A percentile compares a stretch with the other conserved stretches of the same genome.
phyloP scores from a whole-genome alignment of 2,113 vertebrate species.

The Nipponia nippon region DNA sequence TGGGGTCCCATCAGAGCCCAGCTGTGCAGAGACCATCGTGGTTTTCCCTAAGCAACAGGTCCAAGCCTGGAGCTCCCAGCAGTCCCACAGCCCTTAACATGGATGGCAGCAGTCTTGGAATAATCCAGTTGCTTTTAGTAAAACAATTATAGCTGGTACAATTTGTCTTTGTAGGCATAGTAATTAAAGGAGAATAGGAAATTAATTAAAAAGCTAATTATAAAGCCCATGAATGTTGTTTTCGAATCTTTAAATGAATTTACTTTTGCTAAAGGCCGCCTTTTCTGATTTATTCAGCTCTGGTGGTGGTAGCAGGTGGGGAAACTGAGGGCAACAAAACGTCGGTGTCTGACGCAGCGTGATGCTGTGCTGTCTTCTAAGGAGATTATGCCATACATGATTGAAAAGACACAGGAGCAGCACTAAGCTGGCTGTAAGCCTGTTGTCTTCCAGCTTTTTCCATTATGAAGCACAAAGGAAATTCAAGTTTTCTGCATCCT shows the following conservation, averaged over 20 bases:
- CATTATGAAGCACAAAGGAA: conserved; percentile 38
- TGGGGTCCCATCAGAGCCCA: not conserved
- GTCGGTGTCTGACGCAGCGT: rapidly evolving
- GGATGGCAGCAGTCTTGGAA: not conserved
- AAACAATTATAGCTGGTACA: not conserved
- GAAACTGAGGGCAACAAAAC: not conserved
- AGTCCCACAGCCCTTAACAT: not conserved
- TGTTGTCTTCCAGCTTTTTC: conserved; percentile 61
- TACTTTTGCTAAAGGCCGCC: not conserved
- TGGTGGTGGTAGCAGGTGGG: not conserved
- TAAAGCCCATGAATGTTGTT: not conserved
- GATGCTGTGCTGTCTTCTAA: not conserved
- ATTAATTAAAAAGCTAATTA: conserved; percentile 49
- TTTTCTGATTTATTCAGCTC: not conserved
- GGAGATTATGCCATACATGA: conserved; percentile 37
- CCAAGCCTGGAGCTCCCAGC: not conserved
- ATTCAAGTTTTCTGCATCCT: conserved; percentile 40
- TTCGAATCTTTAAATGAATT: not conserved
- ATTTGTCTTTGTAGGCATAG: not conserved
- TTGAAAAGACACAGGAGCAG: conserved; percentile 11
- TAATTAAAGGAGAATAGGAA: conserved; percentile 28
- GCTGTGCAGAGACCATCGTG: rapidly evolving
- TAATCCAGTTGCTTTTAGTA: not conserved
- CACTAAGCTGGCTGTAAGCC: conserved; percentile 64
- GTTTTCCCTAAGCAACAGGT: not conserved